phyloP scores from a whole-genome alignment of 2,888 invertebrate genomes.

The Mesorhabditis spiculigera region DNA sequence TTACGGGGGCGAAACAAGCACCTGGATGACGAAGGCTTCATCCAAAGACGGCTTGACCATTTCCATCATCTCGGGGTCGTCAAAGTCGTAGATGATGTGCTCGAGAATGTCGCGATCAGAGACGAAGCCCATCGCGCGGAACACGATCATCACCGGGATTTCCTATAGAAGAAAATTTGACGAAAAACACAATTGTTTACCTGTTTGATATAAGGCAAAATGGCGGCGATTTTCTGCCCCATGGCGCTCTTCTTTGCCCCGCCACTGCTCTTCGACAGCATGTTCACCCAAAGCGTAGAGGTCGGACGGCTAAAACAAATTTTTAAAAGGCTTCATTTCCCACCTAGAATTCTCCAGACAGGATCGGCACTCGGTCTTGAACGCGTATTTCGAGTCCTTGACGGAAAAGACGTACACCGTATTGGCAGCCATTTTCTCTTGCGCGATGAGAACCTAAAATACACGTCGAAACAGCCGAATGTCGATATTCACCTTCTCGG shows the following conservation, averaged over 20 bases:
- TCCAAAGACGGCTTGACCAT: constrained; percentile 99
- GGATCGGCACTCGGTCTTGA: constrained; percentile 94
- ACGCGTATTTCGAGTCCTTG: constrained; percentile 99
- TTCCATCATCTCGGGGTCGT: constrained; percentile 99
- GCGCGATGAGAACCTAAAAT: constrained; percentile 80
- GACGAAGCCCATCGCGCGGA: constrained; percentile 96
- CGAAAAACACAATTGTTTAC: constrained; percentile 14
- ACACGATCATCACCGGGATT: constrained; percentile 99
- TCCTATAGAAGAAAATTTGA: constrained; percentile 69
- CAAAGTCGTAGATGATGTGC: constrained; percentile 99
- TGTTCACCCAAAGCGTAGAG: constrained; percentile 86
- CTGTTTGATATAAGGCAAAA: constrained; percentile 89
- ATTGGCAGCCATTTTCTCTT: constrained; percentile 99
- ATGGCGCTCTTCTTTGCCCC: constrained; percentile 83
- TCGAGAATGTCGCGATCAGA: constrained; percentile 98
- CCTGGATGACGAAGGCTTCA: constrained; percentile 92
- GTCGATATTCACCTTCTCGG: constrained; percentile 76
- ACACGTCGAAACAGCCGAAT: not conserved
- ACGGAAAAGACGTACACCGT: constrained; percentile 99
- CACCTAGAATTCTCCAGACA: constrained; percentile 75
- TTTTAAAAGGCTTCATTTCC: not conserved
- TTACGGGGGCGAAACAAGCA: constrained; percentile 9
- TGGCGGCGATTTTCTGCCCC: constrained; percentile 94
- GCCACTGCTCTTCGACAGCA: constrained; percentile 96
- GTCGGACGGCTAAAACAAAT: constrained; percentile 75